A percentile compares a stretch with the other conserved stretches of the same genome.
phyloP scores from a whole-genome alignment of 2,113 vertebrate species.

The Syngnathoides biaculeatus region DNA sequence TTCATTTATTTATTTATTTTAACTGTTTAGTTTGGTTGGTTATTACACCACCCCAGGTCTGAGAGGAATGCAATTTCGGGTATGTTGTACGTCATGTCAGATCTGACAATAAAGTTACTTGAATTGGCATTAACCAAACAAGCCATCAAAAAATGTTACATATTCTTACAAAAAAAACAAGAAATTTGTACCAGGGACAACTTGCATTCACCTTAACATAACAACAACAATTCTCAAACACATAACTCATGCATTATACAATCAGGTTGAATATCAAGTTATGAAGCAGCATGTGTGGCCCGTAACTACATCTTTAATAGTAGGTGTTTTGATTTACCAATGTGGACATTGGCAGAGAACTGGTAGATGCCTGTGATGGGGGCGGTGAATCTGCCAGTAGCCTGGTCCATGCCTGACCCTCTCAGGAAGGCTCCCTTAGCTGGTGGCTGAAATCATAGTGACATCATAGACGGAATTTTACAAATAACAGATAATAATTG shows the following conservation, averaged over 20 bases:
- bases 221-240: neutral
- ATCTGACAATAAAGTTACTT: too few relatives aligned
- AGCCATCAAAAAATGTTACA: too few relatives aligned
- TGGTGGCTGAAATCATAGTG: slow-evolving; percentile 74
- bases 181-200: too few relatives aligned
- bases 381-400: slow-evolving; percentile 87
- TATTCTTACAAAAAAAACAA: too few relatives aligned
- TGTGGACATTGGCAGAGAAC: slow-evolving; percentile 88
- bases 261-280: neutral
- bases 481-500: neutral
- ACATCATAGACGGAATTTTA: neutral
- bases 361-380: slow-evolving; percentile 89
- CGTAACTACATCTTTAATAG: neutral
- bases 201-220: neutral
- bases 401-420: slow-evolving; percentile 83
- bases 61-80: too few relatives aligned
- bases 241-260: neutral
- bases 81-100: too few relatives aligned
- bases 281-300: neutral
- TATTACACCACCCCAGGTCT: too few relatives aligned
- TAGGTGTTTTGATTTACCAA: slow-evolving; percentile 73
- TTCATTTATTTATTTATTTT: too few relatives aligned
- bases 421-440: slow-evolving; percentile 89
- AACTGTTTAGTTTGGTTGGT: too few relatives aligned
- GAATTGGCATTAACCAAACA: too few relatives aligned